A percentile compares a stretch with the other conserved stretches of the same genome.
Evolutionary conservation across 2,113 vertebrate genomes (phyloP).

Genomic region (Hyperoodon ampullatus): DNA sequence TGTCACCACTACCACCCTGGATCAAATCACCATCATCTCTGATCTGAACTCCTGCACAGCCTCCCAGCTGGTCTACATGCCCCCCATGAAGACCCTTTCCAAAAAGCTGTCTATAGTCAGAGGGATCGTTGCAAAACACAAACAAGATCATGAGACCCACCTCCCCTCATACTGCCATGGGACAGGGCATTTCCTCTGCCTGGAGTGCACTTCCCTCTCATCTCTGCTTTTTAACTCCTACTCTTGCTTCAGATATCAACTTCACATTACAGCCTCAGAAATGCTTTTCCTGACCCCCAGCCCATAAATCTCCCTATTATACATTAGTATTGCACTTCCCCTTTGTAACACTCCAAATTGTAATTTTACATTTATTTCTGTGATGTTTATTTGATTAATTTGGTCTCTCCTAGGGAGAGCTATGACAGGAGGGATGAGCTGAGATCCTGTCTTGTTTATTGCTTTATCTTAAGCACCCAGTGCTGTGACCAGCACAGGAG

Average conservation of each 20-base stretch:
- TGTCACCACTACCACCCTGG: neutral
- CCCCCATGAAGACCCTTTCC: neutral
- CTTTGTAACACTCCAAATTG: neutral
- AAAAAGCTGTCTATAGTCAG: neutral
- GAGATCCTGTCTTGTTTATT: neutral
- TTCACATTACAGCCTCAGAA: neutral
- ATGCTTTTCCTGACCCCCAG: neutral
- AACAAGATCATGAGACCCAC: neutral
- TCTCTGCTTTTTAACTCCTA: neutral
- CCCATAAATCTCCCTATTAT: too few species aligned
- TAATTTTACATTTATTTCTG: neutral
- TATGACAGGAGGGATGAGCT: neutral
- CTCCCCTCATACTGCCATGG: neutral
- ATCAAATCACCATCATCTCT: neutral
- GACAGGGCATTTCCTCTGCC: neutral
- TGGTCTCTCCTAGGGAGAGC: neutral
- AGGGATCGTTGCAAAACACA: neutral
- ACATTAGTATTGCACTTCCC: neutral
- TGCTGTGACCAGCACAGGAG: neutral
- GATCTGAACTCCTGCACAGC: rapidly evolving
- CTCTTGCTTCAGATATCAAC: neutral
- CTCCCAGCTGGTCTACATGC: neutral
- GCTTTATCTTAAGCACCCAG: neutral
- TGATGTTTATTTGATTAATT: neutral
- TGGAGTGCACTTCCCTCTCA: neutral